Evolutionary conservation across 2,797 vertebrate species (phyloP), one percentile per base, ranked within the genome.

Genomic region (Sebastes diaconus): DNA sequence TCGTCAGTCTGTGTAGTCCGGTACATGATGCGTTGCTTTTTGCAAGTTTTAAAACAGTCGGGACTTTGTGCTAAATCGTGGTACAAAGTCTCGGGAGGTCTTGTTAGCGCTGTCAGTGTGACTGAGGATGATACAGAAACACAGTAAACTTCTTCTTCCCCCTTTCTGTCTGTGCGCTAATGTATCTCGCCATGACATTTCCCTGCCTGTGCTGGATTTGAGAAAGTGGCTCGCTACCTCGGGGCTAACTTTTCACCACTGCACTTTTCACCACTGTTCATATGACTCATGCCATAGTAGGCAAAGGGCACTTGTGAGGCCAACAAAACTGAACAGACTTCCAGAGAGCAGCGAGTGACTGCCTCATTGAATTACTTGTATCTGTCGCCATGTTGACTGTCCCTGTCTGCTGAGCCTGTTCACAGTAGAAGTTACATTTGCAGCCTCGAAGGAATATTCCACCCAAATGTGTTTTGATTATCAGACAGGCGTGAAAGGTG

Each of bases 311-410:
- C 32, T 69, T 29, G 25, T 57, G 13, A 75, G 30, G 69, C 30
- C 81, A 69, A 78, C 54, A 30, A 50, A 84, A 72, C 32, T n/a
- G 57, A 60, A 63, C 67, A 81, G 75, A 69, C 73, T 67, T 73
- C 39, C 50, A 73, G 54, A 78, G 32, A 84, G 54, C 58, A 52
- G 58, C 75, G 68, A 69, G n/a, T 29, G 64, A 66, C 68, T 69
- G 84, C 75, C 80, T 84, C 59, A 24, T 70, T 70, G 64, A 71
- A 79, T 82, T 81, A 81, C 71, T 68, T 16, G 22, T 5, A 63
- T 59, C 64, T 75, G 52, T 60, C 36, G 72, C 3, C 77, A 57
- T 71, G 72, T 72, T 73, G 72, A 83, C 60, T 65, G 70, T n/a
- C 25, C 3, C 34, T 58, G 57, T 22, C 46, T 50, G 55, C 63